Conservation (phyloP, 2,797 vertebrate species). For the Loriculus beryllinus region DNA sequence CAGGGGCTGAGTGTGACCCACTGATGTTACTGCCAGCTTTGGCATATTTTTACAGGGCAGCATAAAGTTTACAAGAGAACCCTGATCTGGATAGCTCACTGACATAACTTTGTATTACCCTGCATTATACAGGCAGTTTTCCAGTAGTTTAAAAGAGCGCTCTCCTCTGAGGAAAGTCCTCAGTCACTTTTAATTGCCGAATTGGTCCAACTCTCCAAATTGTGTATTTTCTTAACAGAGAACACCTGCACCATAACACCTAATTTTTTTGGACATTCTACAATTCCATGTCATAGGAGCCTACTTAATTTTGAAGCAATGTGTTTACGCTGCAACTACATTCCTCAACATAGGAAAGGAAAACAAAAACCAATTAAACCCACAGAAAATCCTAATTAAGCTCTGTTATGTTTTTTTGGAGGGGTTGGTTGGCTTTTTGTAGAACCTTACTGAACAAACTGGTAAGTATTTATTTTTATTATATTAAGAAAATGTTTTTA, state of each 20-base stretch:
- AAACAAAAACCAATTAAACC: not conserved
- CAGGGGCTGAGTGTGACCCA: not conserved
- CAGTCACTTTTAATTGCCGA: not conserved
- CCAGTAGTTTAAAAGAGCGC: not conserved
- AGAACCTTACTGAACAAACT: not conserved
- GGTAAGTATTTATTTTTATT: not conserved
- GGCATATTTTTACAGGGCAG: not conserved
- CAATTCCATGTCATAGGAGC: not conserved
- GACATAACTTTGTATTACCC: not conserved
- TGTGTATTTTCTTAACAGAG: not conserved
- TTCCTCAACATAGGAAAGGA: accelerated
- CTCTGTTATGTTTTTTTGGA: not conserved
- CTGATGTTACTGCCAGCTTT: not conserved
- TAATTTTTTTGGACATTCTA: not conserved
- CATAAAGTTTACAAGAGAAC: not conserved
- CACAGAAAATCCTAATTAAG: not conserved
- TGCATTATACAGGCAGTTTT: not conserved
- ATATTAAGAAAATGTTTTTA: not conserved
- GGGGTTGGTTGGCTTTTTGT: not conserved
- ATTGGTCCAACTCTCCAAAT: not conserved
- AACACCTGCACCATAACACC: not conserved
- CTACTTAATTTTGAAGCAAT: not conserved
- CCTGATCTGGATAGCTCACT: not conserved
- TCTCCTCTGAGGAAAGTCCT: not conserved
- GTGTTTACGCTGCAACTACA: not conserved